Evolutionary conservation across 2,888 invertebrate genomes (phyloP), one percentile per base, ranked within the genome.

Genomic region (Drosophila antonietae): DNA sequence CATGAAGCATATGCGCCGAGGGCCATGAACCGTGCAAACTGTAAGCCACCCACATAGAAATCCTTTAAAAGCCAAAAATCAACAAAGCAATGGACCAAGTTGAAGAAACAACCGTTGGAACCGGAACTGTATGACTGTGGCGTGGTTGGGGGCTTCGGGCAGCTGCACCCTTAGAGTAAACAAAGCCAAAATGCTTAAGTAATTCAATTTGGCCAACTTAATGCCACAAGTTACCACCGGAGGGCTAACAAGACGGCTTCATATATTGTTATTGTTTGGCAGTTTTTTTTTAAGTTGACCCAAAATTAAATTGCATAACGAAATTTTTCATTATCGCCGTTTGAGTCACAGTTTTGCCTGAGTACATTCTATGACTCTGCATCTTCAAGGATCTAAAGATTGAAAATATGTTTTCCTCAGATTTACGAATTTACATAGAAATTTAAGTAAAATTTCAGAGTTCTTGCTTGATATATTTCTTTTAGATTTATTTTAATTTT

Each of bases 141-240:
- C 3, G 23, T 4, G 23, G 2, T 3, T 23, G n/a, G 31, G 49
- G 20, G 15, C 37, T 35, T 15, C 28, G 28, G 31, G 12, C 31
- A 10, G 39, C 23, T 23, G 60, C 73, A 78, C 78, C 77, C 78
- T 77, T 64, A 61, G 62, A 74, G 62, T 70, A 78, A 78, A 78
- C 74, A 78, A 78, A 57, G 61, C 39, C 62, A 62, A 75, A 75
- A 69, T 78, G 71, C 64, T 75, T 75, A 72, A 78, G 75, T 78
- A 78, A 78, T 78, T 78, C 71, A 72, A 78, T 78, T 78, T 78
- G 75, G 71, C 71, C 60, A 78, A 75, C 55, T 64, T 73, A 75
- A 71, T 73, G 59, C 57, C 62, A 61, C 62, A 71, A 81, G 53
- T 75, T 67, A 67, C 53, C 57, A 53, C 74, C 53, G 55, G 63